phyloP scores from a whole-genome alignment of 2,888 invertebrate genomes.

The Hirudinaria manillensis region DNA sequence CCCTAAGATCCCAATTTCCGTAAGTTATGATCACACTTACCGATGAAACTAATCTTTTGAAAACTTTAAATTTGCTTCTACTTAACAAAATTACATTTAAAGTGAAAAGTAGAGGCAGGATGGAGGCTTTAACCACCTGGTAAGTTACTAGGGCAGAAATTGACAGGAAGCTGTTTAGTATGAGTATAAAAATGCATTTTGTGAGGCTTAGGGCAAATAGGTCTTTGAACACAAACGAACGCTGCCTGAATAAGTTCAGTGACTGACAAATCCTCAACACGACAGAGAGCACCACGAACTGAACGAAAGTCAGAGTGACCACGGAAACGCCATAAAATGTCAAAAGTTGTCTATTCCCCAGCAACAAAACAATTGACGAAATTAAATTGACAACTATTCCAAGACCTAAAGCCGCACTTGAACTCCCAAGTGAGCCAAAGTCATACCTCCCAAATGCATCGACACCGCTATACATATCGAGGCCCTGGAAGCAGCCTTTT shows the following conservation, averaged over 20 bases:
- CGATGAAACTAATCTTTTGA: too few species aligned
- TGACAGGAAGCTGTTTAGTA: neutral
- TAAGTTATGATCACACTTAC: too few species aligned
- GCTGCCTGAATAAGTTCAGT: neutral
- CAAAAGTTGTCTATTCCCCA: constrained; percentile 60
- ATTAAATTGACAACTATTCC: constrained; percentile 54
- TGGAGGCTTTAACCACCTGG: neutral
- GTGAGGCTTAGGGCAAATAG: neutral
- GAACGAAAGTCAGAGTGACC: constrained; percentile 36
- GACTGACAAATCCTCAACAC: neutral
- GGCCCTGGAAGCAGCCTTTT: neutral
- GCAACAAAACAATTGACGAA: constrained; percentile 61
- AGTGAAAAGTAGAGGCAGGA: neutral
- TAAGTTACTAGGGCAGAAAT: neutral
- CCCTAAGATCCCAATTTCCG: too few species aligned
- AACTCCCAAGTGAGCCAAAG: too few species aligned
- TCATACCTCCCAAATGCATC: too few species aligned
- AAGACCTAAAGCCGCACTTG: neutral
- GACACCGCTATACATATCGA: neutral
- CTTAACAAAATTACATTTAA: neutral
- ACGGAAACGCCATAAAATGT: constrained; percentile 55
- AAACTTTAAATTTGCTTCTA: neutral
- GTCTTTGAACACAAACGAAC: constrained; percentile 12
- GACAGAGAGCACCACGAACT: neutral
- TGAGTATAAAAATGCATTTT: neutral